A percentile compares a stretch with the other conserved stretches of the same genome.
Evolutionary conservation across 2,113 vertebrate genomes (phyloP).

Genomic region (Pollachius pollachius): DNA sequence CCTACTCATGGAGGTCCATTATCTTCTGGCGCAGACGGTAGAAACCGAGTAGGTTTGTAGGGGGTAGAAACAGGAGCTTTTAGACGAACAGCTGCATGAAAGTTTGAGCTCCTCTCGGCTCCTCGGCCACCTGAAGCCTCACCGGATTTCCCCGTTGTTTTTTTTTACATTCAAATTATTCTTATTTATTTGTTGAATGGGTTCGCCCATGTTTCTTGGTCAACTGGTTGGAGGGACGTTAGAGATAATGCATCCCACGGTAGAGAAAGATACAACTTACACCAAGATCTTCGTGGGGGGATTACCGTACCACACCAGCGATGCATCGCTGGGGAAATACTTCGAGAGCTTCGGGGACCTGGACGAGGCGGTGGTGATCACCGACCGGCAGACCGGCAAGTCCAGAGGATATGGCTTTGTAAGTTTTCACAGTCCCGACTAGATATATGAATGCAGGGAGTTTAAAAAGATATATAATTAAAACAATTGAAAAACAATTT

Average conservation of each 20-base stretch:
- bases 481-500: not conserved
- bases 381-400: slow-evolving; percentile 92
- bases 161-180: not conserved
- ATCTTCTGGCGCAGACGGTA: too few species aligned
- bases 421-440: slow-evolving; percentile 62
- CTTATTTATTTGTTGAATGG: slow-evolving; percentile 28
- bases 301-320: slow-evolving; percentile 91
- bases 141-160: not conserved
- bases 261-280: slow-evolving; percentile 91
- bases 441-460: not conserved
- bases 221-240: slow-evolving; percentile 66
- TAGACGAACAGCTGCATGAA: too few species aligned
- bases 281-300: slow-evolving; percentile 96
- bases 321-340: slow-evolving; percentile 89
- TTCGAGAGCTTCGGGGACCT: slow-evolving; percentile 94
- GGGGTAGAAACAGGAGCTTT: too few species aligned
- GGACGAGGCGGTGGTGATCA: slow-evolving; percentile 95
- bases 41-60: too few species aligned
- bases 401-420: slow-evolving; percentile 95
- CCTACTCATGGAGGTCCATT: too few species aligned
- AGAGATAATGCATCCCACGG: slow-evolving; percentile 83
- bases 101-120: too few species aligned
- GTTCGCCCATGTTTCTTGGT: slow-evolving; percentile 60
- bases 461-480: not conserved
- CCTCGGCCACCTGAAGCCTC: too few species aligned